Base-by-base conservation (phyloP, 2,888 invertebrate species). In the Dasypogon diadema region DNA sequence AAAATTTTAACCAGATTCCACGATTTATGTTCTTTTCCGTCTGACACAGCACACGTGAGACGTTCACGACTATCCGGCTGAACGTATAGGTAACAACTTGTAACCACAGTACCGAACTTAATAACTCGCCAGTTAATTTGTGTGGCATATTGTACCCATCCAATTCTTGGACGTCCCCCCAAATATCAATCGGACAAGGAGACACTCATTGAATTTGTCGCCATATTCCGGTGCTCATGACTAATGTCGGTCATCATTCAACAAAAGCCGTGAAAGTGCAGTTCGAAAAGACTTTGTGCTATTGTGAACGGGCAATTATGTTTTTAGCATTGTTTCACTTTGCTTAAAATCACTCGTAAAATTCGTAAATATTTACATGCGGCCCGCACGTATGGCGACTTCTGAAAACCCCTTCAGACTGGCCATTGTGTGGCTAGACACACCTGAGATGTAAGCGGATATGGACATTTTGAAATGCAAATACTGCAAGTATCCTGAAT, bases 111-210 rank as follows among this genome's bases (percentile, higher is more conserved):
- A 12, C 26, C n/a, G 42, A 12, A 22, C 48, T 24, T 68, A 68
- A 68, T 48, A 68, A 48, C 46, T 46, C 2, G 21, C 12, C 24
- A 12, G 46, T 48, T 68, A 68, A 68, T 68, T 68, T 68, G 18
- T 30, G 65, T 16, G 16, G 26, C 1, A n/a, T 68, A 48, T 46
- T 48, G 65, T 34, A 46, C 65, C 24, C 26, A 26, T 68, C 24
- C 26, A 16, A 48, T 68, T 68, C 65, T 68, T 68, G 24, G 26
- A 10, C 26, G 24, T 68, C 65, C 65, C 65, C 46, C 14, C 65
- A 48, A 68, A 48, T 34, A 24, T 48, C 48, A 48, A 68, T 68
- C 48, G 34, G 16, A 26, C 48, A 68, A 26, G 48, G 24, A 46
- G 65, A 68, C 6, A 68, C 26, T 68, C 65, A 26, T 68, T 46